phyloP scores from a whole-genome alignment of 2,888 invertebrate species.

The Prenolepis imparis region DNA sequence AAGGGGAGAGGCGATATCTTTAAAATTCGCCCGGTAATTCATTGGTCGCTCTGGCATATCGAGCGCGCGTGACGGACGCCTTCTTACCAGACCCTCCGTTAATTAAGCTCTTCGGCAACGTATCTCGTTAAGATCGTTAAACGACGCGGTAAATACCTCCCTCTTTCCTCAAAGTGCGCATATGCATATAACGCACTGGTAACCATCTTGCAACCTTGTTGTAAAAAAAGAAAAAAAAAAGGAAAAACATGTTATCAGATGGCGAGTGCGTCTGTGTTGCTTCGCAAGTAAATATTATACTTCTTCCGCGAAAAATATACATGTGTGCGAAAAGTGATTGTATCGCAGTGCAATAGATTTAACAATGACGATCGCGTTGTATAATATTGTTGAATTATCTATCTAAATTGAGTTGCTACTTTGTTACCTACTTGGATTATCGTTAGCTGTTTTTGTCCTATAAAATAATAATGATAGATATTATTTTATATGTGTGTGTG shows the following conservation, averaged over 20 bases:
- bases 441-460: not conserved
- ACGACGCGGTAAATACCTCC: constrained; percentile 34
- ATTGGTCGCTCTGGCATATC: constrained; percentile 35
- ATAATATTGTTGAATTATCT: not conserved
- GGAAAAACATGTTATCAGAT: constrained; percentile 33
- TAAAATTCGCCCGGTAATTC: constrained; percentile 57
- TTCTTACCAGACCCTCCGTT: constrained; percentile 43
- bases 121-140: constrained; percentile 45
- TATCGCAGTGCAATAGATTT: not conserved
- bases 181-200: constrained; percentile 16
- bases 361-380: not conserved
- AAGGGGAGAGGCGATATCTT: constrained; percentile 37
- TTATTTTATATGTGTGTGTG: not conserved
- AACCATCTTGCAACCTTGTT: constrained; percentile 13
- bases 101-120: constrained; percentile 59
- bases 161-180: constrained; percentile 31
- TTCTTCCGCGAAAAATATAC: not conserved
- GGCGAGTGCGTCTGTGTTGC: not conserved
- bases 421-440: not conserved
- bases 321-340: not conserved
- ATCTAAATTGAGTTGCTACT: not conserved
- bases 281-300: not conserved
- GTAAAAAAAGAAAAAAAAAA: constrained; percentile 19
- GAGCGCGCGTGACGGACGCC: constrained; percentile 31
- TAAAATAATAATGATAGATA: not conserved